Base-by-base conservation (phyloP, 2,888 invertebrate species). In the Caenorhabditis sp. region DNA sequence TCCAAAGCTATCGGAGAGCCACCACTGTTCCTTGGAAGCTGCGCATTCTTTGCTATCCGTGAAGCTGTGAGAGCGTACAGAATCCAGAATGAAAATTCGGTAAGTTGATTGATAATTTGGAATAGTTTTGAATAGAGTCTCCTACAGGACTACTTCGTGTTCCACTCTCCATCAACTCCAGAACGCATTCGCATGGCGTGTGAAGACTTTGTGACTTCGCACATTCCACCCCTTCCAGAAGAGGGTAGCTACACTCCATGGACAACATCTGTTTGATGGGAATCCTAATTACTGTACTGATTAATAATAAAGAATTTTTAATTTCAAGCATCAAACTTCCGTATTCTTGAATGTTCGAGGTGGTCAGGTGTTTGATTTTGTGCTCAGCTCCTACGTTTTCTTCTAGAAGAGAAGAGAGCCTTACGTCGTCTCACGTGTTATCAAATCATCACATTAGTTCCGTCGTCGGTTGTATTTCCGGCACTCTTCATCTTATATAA, bases 1-100 rank as follows among this genome's bases (percentile, higher is more conserved):
- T 98, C 97, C 1, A 98, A 98, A 96, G 98, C 96, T 80, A 95
- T 98, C 44, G 98, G 98, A 0, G 98, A 98, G 92, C 98, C 98
- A 0, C 98, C 98, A 0, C 92, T 98, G 5, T 96, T 97, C 92
- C 93, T 97, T 83, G 96, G 97, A 24, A 94, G 95, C n/a, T 95
- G 96, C 0, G 95, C 94, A 0, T 96, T 96, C 92, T 97, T 96
- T 91, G 97, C 97, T 0, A 96, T 97, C 82, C 95, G 95, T 74
- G 88, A 90, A 60, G 97, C 97, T 0, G 95, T 98, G 68, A 93
- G 94, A 86, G 95, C 95, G 0, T 96, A 96, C 0, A 94, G 97
- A 24, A 51, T 76, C 22, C 69, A 92, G 3, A 56, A 84, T 37
- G 86, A 83, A 24, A 64, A 74, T 18, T 8, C 37, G 11, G 70